phyloP scores from a whole-genome alignment of 2,888 invertebrate genomes.

The Synergus umbraculus region DNA sequence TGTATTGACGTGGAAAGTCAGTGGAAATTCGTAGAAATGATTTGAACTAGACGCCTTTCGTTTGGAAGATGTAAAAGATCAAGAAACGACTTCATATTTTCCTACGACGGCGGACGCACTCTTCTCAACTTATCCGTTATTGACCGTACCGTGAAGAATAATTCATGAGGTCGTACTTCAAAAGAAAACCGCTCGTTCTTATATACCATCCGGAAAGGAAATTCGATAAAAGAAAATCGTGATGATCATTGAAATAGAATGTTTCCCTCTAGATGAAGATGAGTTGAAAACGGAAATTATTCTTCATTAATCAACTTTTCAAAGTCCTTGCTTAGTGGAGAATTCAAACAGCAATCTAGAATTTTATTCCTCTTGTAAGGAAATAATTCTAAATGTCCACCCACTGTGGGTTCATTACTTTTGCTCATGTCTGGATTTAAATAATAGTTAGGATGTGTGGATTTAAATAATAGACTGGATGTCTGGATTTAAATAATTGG shows the following conservation, averaged over 20 bases:
- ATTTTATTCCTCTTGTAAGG: neutral
- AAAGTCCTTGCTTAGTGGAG: neutral
- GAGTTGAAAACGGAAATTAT: constrained; percentile 8
- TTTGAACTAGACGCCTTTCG: constrained; percentile 33
- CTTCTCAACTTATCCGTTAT: constrained; percentile 68
- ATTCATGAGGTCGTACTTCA: constrained; percentile 68
- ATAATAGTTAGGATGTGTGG: neutral
- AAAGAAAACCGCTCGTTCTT: constrained; percentile 62
- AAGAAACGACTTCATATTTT: constrained; percentile 50
- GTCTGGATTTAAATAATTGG: constrained; percentile 29
- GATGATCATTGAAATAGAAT: constrained; percentile 34
- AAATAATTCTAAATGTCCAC: neutral
- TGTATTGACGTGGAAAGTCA: neutral
- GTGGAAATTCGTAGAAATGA: constrained; percentile 19
- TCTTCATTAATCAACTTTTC: neutral
- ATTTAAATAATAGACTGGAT: constrained; percentile 18
- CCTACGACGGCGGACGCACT: constrained; percentile 46
- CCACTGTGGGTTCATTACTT: neutral
- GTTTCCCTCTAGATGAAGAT: constrained; percentile 26
- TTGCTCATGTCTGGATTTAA: neutral
- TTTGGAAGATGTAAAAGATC: constrained; percentile 25
- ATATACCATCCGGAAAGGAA: constrained; percentile 58
- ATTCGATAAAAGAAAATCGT: constrained; percentile 61
- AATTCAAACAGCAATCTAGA: neutral
- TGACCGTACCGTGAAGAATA: constrained; percentile 64